Base-by-base conservation (phyloP, 2,797 vertebrate genomes). In the Oreortyx pictus region DNA sequence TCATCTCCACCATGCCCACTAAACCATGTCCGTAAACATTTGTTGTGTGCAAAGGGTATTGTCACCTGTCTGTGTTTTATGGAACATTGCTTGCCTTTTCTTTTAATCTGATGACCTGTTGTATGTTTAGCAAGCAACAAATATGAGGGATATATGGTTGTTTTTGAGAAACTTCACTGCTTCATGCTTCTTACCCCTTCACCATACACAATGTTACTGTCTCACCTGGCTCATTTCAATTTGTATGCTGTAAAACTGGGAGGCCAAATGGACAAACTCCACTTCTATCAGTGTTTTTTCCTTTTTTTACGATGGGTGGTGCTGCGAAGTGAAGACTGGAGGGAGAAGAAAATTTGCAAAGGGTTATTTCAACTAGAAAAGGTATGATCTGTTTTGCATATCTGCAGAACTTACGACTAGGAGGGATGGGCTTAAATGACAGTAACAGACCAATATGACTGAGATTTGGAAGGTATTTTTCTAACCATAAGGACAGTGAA, bases 171-270 rank as follows among this genome's bases (percentile, higher is more conserved):
- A 80, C 7, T 23, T 50, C 10, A 74, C 54, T 83, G 46, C 31
- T 85, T 47, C 11, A 7, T 39, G 15, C 8, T 80, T 64, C 54
- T 79, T 85, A 71, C 65, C 14, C 18, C 19, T 56, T 87, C 24
- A 77, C 37, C 18, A 6, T 12, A 46, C 6, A 57, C 12, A 67
- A 0, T 7, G 3, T 49, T 82, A 31, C n/a, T 0, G 13, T 47
- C 9, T 14, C 17, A 72, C 41, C 20, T 33, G 56, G 31, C 9
- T 47, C 67, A 47, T 17, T 86, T 77, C 43, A 85, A 22, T 29
- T 11, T 35, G 10, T 60, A 60, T 46, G 13, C 14, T 68, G 29
- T 13, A n/a, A 64, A 71, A 82, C 16, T 7, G 15, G 23, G 20
- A 77, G 79, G 54, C 86, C n/a, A 11, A 25, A 9, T 4, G 72